Evolutionary conservation across 2,113 vertebrate genomes (phyloP).

Genomic region (Bothrops jararaca): DNA sequence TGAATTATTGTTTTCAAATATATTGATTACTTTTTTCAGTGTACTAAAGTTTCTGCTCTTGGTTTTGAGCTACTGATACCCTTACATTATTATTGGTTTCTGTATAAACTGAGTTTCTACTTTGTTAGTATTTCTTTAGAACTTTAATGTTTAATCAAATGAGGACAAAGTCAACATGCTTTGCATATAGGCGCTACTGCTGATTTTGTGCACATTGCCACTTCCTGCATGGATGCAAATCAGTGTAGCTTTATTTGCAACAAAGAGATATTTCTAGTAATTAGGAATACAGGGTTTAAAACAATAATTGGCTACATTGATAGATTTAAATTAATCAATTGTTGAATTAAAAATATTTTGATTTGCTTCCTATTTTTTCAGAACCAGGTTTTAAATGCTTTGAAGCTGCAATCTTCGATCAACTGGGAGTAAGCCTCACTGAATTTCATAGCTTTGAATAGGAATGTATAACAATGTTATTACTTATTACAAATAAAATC

Average conservation of each 20-base stretch:
- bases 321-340: not conserved
- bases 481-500: not conserved
- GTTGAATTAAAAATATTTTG: not conserved
- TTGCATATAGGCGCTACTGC: not conserved
- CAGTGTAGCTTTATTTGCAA: not conserved
- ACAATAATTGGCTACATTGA: not conserved
- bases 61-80: not conserved
- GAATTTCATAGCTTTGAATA: not conserved
- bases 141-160: not conserved
- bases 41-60: not conserved
- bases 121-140: conserved; percentile 28
- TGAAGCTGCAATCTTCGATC: not conserved
- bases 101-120: not conserved
- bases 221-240: not conserved
- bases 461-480: not conserved
- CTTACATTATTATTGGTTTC: conserved; percentile 34
- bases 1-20: conserved; percentile 24
- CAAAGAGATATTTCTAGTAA: not conserved
- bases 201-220: not conserved
- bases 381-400: not conserved
- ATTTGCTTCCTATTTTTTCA: not conserved
- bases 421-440: not conserved
- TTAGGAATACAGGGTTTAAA: not conserved
- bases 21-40: conserved; percentile 38
- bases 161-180: not conserved